These are phyloP conservation scores for Lasioglossum pauxillum DNA, from an alignment of 2,888 invertebrate species.

Conservation along the genomic window DNA sequence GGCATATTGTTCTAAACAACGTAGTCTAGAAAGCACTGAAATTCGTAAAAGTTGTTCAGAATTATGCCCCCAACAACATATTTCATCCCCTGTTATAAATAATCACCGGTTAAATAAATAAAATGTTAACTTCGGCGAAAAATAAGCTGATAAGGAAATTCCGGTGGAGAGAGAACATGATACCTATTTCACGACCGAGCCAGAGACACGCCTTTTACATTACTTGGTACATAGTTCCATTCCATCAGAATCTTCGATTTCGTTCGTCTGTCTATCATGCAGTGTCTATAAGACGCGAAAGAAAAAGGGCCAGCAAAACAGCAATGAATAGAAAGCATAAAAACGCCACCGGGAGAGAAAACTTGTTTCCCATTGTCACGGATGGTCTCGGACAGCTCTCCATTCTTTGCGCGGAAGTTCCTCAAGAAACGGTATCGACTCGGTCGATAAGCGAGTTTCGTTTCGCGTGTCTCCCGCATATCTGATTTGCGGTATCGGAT, in stretches of 20 bases:
- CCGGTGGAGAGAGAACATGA: not conserved
- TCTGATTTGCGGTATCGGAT: constrained; percentile 43
- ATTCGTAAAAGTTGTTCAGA: too few relatives aligned
- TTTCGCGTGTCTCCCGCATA: constrained; percentile 11
- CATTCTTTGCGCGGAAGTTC: constrained; percentile 19
- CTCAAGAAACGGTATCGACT: not conserved
- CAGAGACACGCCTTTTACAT: not conserved
- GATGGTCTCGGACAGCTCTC: not conserved
- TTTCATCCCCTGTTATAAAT: too few relatives aligned
- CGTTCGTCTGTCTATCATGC: constrained; percentile 20
- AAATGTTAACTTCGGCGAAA: not conserved
- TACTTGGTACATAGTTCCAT: not conserved
- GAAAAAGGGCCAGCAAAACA: not conserved
- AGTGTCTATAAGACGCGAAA: constrained; percentile 22
- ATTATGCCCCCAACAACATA: too few relatives aligned
- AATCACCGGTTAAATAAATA: too few relatives aligned
- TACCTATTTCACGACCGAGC: not conserved
- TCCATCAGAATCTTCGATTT: constrained; percentile 10
- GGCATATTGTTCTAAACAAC: too few relatives aligned
- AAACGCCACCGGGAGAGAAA: not conserved
- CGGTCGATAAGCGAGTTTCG: constrained; percentile 18
- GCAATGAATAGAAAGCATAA: not conserved
- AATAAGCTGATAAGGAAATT: not conserved
- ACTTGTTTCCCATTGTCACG: constrained; percentile 31
- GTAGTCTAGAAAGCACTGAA: too few relatives aligned